Percentiles rank a stretch among this genome's conserved stretches.
Conservation (phyloP, 37 sponge, comb jelly and placozoan species). For the Theonella swinhoei region DNA sequence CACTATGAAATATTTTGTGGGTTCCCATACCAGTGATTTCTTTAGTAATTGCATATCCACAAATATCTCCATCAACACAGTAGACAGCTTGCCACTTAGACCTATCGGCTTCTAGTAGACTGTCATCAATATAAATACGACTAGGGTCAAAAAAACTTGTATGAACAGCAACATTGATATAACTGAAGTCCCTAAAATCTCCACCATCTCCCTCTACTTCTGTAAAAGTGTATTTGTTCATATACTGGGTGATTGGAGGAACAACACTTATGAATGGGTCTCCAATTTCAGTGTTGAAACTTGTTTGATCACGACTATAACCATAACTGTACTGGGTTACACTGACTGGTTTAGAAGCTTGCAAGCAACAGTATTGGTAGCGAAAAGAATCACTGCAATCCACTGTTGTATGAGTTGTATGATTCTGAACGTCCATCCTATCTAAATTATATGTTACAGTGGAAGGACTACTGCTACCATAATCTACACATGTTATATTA, state of each 20-base stretch:
- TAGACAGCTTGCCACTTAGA: not conserved
- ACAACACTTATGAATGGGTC: not conserved
- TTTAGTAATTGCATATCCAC: not conserved
- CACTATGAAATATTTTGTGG: not conserved
- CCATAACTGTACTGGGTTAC: not conserved
- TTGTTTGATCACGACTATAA: not conserved
- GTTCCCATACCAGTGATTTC: not conserved
- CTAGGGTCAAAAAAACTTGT: not conserved
- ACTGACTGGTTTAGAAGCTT: not conserved
- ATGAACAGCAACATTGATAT: not conserved
- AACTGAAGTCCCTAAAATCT: too few species aligned
- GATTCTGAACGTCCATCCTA: too few species aligned
- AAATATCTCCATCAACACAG: not conserved
- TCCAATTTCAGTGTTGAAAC: not conserved
- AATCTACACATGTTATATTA: not conserved
- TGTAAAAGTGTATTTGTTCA: too few species aligned
- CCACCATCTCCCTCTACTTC: too few species aligned
- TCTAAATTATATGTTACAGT: not conserved
- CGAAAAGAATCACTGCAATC: not conserved
- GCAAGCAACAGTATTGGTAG: not conserved
- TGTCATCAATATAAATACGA: not conserved
- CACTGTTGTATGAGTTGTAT: too few species aligned
- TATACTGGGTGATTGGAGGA: not conserved
- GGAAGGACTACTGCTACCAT: not conserved
- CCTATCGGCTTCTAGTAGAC: not conserved